phyloP scores from a whole-genome alignment of 2,113 vertebrate species.

The Formicarius rufipectus region DNA sequence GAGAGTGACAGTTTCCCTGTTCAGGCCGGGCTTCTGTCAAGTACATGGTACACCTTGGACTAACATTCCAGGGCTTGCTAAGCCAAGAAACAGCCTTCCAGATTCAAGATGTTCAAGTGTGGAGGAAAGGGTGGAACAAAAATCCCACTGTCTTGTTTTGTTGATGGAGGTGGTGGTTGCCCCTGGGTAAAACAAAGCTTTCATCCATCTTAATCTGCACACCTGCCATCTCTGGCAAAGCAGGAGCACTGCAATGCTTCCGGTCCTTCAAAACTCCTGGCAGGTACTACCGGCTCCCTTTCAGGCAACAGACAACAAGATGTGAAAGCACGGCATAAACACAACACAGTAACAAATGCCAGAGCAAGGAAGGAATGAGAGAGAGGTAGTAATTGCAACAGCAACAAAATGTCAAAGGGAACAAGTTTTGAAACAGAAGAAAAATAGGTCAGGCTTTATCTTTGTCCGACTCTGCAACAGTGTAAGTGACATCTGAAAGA shows the following conservation, averaged over 20 bases:
- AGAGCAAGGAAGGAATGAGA: fast-evolving
- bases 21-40: not conserved
- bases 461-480: not conserved
- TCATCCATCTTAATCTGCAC: not conserved
- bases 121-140: not conserved
- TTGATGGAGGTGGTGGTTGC: not conserved
- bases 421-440: not conserved
- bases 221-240: not conserved
- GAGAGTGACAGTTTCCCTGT: fast-evolving
- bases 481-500: conserved; percentile 16
- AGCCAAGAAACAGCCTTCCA: not conserved
- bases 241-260: not conserved
- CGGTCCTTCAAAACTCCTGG: not conserved
- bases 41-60: not conserved
- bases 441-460: conserved; percentile 19
- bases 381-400: not conserved
- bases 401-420: not conserved
- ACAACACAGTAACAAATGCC: fast-evolving
- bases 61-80: not conserved
- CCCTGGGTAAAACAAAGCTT: not conserved
- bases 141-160: not conserved
- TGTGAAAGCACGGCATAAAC: not conserved
- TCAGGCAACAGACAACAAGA: fast-evolving
- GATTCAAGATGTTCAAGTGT: not conserved
- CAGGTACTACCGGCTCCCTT: not conserved